These are phyloP conservation scores for Crocallis elinguaria DNA, from an alignment of 2,888 invertebrate genomes.

Conservation along the genomic window DNA sequence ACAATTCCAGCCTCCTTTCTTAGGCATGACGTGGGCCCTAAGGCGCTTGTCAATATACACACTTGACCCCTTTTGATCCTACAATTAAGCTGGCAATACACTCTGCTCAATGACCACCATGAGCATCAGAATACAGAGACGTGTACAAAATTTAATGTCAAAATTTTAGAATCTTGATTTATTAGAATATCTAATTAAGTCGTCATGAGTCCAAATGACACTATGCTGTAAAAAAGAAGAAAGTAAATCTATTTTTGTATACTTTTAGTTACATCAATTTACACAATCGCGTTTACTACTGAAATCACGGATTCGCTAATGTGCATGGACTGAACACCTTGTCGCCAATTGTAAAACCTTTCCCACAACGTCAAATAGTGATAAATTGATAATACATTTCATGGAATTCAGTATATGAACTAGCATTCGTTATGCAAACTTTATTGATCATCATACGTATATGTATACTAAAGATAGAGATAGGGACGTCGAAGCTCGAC, in stretches of 20 bases:
- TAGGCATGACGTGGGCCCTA: slow-evolving; percentile 78
- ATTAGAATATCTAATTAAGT: too few species aligned
- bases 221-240: too few species aligned
- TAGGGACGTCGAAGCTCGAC: slow-evolving; percentile 42
- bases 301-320: too few species aligned
- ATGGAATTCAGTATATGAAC: slow-evolving; percentile 3
- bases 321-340: too few species aligned
- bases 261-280: too few species aligned
- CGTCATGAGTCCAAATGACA: too few species aligned
- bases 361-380: too few species aligned
- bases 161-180: too few species aligned
- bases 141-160: too few species aligned
- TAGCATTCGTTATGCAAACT: slow-evolving; percentile 16
- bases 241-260: too few species aligned
- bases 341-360: too few species aligned
- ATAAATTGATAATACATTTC: background rate
- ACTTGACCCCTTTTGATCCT: slow-evolving; percentile 85
- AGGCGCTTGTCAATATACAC: slow-evolving; percentile 82
- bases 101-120: slow-evolving; percentile 49
- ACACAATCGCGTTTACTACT: too few species aligned
- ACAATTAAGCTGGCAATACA: slow-evolving; percentile 80
- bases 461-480: slow-evolving; percentile 18
- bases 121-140: slow-evolving; percentile 6
- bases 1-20: slow-evolving; percentile 44
- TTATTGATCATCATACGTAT: slow-evolving; percentile 13